phyloP scores from a whole-genome alignment of 2,113 vertebrate species.

The Plecturocebus donacophilus region DNA sequence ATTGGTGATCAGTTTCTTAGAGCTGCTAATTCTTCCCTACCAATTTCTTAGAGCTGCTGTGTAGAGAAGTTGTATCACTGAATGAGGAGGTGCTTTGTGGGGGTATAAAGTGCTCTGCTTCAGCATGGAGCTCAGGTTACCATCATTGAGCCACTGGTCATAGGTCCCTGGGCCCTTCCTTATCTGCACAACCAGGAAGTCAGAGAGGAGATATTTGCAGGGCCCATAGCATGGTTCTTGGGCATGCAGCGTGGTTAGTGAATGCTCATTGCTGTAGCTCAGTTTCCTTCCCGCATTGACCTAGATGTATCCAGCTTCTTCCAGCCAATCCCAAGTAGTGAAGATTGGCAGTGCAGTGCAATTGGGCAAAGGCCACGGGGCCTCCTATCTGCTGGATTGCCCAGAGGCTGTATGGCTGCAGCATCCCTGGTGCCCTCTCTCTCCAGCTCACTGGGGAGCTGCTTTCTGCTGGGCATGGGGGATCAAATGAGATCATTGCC shows the following conservation, averaged over 20 bases:
- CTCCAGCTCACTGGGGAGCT: not conserved
- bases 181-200: not conserved
- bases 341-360: not conserved
- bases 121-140: fast-evolving
- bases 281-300: not conserved
- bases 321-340: fast-evolving
- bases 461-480: not conserved
- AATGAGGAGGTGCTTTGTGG: not conserved
- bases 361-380: not conserved
- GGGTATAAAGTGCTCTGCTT: not conserved
- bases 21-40: not conserved
- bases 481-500: constrained; percentile 56
- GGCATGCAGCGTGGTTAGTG: not conserved
- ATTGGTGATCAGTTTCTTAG: not conserved
- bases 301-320: not conserved
- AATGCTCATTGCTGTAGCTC: fast-evolving
- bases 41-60: not conserved
- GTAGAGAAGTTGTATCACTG: fast-evolving
- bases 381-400: not conserved
- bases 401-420: not conserved
- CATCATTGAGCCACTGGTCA: not conserved
- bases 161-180: too few relatives aligned
- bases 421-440: not conserved
- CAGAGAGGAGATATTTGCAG: not conserved
- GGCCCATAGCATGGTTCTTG: not conserved